Evolutionary conservation across 2,113 vertebrate species (phyloP).

Genomic region (Engraulis encrasicolus): DNA sequence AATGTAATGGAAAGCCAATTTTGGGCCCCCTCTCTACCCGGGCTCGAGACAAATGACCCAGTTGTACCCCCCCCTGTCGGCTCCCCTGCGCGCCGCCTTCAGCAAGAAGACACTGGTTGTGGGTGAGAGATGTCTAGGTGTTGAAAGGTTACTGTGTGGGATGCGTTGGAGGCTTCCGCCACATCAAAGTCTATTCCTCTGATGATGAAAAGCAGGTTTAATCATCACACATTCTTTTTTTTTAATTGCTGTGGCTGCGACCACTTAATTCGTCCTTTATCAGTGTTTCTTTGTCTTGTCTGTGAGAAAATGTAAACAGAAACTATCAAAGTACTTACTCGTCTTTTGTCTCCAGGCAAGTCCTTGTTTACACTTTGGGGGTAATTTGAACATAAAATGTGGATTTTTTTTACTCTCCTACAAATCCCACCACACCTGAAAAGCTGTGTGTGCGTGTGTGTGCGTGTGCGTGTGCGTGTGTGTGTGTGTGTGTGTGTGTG

Average conservation of each 20-base stretch:
- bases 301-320: conserved; percentile 48
- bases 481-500: no score
- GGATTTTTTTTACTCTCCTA: not conserved
- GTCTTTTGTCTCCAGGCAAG: conserved; percentile 42
- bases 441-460: no score
- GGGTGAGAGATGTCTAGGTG: not conserved
- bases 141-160: not conserved
- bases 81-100: no score
- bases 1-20: no score
- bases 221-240: conserved; percentile 19
- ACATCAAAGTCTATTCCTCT: conserved; percentile 32
- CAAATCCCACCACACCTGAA: not conserved
- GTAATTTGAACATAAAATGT: not conserved
- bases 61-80: no score
- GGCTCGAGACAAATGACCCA: no score
- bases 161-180: conserved; percentile 18
- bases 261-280: conserved; percentile 27
- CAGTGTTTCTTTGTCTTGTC: conserved; percentile 23
- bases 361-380: conserved; percentile 52
- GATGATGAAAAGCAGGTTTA: not conserved
- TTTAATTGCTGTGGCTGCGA: conserved; percentile 31
- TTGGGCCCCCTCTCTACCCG: no score
- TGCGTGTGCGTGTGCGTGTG: no score
- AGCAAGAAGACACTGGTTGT: not conserved
- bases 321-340: conserved; percentile 37